Percentiles rank a stretch among this genome's conserved stretches.
These are phyloP conservation scores for Acipenser ruthenus DNA, from an alignment of 2,797 vertebrate species.

Conservation along the genomic window DNA sequence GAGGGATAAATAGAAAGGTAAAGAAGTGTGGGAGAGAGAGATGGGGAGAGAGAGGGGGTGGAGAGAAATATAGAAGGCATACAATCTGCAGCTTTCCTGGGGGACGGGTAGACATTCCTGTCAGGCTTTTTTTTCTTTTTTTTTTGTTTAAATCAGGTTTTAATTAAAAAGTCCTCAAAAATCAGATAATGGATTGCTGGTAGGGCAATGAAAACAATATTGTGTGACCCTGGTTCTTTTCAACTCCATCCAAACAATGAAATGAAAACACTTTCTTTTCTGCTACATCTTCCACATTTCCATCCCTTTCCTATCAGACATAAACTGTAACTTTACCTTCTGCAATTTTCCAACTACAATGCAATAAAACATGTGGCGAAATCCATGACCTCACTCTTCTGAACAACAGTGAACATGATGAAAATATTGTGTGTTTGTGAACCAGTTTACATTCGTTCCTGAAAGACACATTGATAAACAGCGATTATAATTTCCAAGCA, in stretches of 20 bases:
- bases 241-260: neutral
- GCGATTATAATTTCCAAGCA: too few relatives aligned
- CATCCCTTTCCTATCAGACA: neutral
- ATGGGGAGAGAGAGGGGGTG: constrained; percentile 7
- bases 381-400: neutral
- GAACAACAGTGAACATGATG: too few relatives aligned
- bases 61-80: constrained; percentile 3
- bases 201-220: constrained; percentile 21
- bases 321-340: neutral
- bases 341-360: neutral
- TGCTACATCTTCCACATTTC: neutral
- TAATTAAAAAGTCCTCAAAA: constrained; percentile 30
- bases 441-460: too few relatives aligned
- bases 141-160: constrained; percentile 1
- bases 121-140: too few relatives aligned
- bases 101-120: too few relatives aligned
- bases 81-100: too few relatives aligned
- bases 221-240: constrained; percentile 5
- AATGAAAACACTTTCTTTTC: constrained; percentile 1
- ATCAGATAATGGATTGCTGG: constrained; percentile 31
- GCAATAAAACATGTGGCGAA: neutral
- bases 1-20: neutral
- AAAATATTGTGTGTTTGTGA: neutral
- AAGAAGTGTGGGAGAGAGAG: constrained; percentile 3
- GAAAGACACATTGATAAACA: too few relatives aligned